phyloP scores from a whole-genome alignment of 2,797 vertebrate species.

The Semotilus atromaculatus region DNA sequence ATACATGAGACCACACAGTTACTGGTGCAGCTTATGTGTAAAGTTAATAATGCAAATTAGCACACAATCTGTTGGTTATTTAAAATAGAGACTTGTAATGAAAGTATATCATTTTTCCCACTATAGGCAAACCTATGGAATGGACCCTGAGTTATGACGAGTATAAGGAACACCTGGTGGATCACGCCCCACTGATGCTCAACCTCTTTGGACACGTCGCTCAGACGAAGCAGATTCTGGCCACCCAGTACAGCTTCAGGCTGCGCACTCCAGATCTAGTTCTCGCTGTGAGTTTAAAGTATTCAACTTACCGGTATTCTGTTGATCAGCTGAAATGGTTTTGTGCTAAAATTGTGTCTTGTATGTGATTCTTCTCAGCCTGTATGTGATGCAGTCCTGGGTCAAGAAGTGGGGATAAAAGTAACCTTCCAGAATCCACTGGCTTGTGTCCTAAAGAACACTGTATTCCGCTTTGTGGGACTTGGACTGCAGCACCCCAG shows the following conservation, averaged over 20 bases:
- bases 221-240: slow-evolving; percentile 81
- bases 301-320: neutral
- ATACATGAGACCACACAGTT: neutral
- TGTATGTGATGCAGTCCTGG: slow-evolving; percentile 73
- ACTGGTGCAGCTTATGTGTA: neutral
- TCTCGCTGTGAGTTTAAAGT: slow-evolving; percentile 74
- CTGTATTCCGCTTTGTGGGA: slow-evolving; percentile 86
- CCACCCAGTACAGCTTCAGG: slow-evolving; percentile 87
- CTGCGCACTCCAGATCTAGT: slow-evolving; percentile 85
- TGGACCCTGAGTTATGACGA: slow-evolving; percentile 78
- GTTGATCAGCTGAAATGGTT: too few relatives aligned
- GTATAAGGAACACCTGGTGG: slow-evolving; percentile 85
- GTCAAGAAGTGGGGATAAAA: slow-evolving; percentile 83
- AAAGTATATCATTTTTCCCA: neutral
- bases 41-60: neutral
- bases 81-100: neutral
- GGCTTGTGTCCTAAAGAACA: slow-evolving; percentile 76
- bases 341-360: neutral
- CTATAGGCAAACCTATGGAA: slow-evolving; percentile 72
- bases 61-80: neutral
- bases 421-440: slow-evolving; percentile 89
- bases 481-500: slow-evolving; percentile 85
- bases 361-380: slow-evolving; percentile 65
- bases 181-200: slow-evolving; percentile 89
- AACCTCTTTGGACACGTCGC: slow-evolving; percentile 78